A percentile compares a stretch with the other conserved stretches of the same genome.
Conservation (phyloP, 2,888 invertebrate genomes). For the Clivina fossor region DNA sequence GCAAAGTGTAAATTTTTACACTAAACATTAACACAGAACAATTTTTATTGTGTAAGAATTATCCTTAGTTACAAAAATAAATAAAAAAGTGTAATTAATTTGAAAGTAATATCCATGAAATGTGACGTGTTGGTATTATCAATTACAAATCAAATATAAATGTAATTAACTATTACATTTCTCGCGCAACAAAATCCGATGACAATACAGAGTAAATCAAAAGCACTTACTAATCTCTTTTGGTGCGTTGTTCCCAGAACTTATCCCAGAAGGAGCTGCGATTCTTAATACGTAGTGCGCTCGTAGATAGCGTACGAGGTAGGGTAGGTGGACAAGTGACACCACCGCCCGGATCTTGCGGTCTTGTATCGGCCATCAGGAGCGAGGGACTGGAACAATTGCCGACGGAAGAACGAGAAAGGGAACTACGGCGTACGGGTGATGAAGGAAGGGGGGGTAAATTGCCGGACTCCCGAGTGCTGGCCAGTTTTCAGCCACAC, state of each 20-base stretch:
- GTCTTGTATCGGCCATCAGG: constrained; percentile 56
- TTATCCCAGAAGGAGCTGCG: constrained; percentile 84
- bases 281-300: constrained; percentile 73
- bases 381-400: constrained; percentile 62
- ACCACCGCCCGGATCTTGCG: constrained; percentile 51
- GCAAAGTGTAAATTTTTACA: no score
- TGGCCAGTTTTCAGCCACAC: no score
- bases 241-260: constrained; percentile 71
- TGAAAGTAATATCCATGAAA: no score
- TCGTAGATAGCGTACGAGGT: constrained; percentile 46
- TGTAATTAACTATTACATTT: no score
- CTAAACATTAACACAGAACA: no score
- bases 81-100: no score
- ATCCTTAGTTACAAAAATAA: no score
- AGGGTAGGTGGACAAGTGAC: constrained; percentile 54
- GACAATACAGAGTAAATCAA: no score
- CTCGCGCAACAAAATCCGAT: no score
- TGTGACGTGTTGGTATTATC: no score
- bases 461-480: constrained; percentile 31
- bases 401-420: constrained; percentile 49
- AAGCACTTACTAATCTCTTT: constrained; percentile 72
- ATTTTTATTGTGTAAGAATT: no score
- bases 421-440: constrained; percentile 48
- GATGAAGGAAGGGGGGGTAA: constrained; percentile 44
- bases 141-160: no score